Evolutionary conservation across 2,113 vertebrate species (phyloP).

Genomic region (Hippocampus comes): DNA sequence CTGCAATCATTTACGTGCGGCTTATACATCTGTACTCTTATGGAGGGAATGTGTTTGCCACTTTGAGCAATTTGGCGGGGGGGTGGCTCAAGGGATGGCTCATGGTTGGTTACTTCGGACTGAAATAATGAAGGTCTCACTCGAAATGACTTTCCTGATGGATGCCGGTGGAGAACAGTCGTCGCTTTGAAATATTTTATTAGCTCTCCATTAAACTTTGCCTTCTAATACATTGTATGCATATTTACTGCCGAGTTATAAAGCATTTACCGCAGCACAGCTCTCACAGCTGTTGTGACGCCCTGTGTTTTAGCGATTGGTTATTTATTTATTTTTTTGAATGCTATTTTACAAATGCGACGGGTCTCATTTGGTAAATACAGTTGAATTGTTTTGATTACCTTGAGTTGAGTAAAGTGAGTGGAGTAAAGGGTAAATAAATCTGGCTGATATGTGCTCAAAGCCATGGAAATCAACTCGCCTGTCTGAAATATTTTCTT

Average conservation of each 20-base stretch:
- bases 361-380: constrained; percentile 8
- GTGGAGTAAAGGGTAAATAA: not conserved
- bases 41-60: constrained; percentile 17
- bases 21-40: constrained; percentile 17
- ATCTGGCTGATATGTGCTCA: not conserved
- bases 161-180: constrained; percentile 3
- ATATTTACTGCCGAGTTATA: not conserved
- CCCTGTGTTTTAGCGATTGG: not conserved
- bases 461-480: not conserved
- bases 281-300: not conserved
- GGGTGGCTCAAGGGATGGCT: not conserved
- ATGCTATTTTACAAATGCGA: not conserved
- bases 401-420: not conserved
- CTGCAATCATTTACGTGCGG: not conserved
- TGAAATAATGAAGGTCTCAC: constrained; percentile 6
- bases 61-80: constrained; percentile 2
- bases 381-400: constrained; percentile 24
- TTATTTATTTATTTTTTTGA: not conserved
- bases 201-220: not conserved
- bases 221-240: not conserved
- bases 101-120: not conserved
- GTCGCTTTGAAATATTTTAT: not conserved
- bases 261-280: not conserved
- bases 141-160: not conserved
- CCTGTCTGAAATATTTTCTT: not conserved